Conservation (phyloP, 2,113 vertebrate genomes). For the Halichoeres trimaculatus region DNA sequence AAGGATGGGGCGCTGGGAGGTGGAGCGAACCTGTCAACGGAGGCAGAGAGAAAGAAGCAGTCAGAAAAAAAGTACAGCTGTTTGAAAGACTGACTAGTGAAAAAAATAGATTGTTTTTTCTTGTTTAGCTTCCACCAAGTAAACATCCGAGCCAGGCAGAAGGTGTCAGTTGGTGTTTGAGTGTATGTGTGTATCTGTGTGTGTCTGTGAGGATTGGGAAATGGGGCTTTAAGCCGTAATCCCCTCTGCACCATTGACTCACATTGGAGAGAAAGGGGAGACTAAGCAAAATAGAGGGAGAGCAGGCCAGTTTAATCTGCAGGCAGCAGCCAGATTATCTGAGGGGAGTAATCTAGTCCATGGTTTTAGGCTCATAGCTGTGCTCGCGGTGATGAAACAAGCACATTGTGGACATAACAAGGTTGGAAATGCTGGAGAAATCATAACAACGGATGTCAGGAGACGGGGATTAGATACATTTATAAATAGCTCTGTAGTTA, state of each 20-base stretch:
- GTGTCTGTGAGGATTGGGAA: slow-evolving; percentile 46
- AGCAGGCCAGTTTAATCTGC: slow-evolving; percentile 74
- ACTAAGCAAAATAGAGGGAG: slow-evolving; percentile 33
- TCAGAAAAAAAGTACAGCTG: neutral
- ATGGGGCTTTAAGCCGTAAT: slow-evolving; percentile 64
- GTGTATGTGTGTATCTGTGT: slow-evolving; percentile 3
- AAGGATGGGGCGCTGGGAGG: slow-evolving; percentile 85
- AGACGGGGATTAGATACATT: no score
- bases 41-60: neutral
- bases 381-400: slow-evolving; percentile 17
- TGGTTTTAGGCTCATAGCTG: neutral
- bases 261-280: slow-evolving; percentile 25
- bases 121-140: slow-evolving; percentile 1
- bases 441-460: neutral
- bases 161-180: slow-evolving; percentile 39
- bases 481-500: no score
- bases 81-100: no score
- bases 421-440: slow-evolving; percentile 1
- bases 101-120: neutral
- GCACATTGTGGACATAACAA: slow-evolving; percentile 2
- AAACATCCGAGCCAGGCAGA: slow-evolving; percentile 27
- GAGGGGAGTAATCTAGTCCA: slow-evolving; percentile 72
- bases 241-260: slow-evolving; percentile 39
- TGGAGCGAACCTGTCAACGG: slow-evolving; percentile 88
- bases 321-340: slow-evolving; percentile 75